Percentiles rank a stretch among this genome's conserved stretches.
These are phyloP conservation scores for Portunus trituberculatus DNA, from an alignment of 1,140 invertebrate species.

Conservation along the genomic window DNA sequence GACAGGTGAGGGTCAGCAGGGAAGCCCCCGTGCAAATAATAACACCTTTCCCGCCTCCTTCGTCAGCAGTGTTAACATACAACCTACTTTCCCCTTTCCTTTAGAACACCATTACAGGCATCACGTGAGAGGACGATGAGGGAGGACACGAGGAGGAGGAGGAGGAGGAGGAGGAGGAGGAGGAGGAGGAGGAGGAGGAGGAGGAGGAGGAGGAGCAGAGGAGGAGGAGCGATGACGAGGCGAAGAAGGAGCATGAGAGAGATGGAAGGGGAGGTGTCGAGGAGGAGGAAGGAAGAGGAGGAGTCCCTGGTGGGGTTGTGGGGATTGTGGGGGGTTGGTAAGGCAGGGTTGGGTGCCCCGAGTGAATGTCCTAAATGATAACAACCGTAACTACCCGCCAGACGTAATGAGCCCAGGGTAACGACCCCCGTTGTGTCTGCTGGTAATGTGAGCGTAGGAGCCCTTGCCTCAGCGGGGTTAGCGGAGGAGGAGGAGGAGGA, in stretches of 20 bases:
- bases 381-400: slow-evolving; percentile 11
- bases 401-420: background rate
- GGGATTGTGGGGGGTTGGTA: background rate
- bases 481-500: slow-evolving; percentile 5
- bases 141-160: background rate
- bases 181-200: background rate
- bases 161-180: background rate
- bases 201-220: background rate
- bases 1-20: background rate
- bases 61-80: background rate
- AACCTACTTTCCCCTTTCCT: background rate
- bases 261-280: background rate
- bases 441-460: slow-evolving; percentile 16
- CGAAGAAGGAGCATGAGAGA: too few species aligned
- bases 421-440: background rate
- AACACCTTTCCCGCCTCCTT: background rate
- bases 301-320: background rate
- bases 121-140: slow-evolving; percentile 16
- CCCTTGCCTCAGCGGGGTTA: slow-evolving; percentile 16
- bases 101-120: background rate
- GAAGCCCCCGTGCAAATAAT: background rate
- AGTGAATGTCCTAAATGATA: slow-evolving; percentile 22
- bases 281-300: background rate
- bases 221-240: background rate
- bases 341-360: background rate